Evolutionary conservation across 2,113 vertebrate species (phyloP), one percentile per base, ranked within the genome.

Genomic region (Cryptotis parvus): DNA sequence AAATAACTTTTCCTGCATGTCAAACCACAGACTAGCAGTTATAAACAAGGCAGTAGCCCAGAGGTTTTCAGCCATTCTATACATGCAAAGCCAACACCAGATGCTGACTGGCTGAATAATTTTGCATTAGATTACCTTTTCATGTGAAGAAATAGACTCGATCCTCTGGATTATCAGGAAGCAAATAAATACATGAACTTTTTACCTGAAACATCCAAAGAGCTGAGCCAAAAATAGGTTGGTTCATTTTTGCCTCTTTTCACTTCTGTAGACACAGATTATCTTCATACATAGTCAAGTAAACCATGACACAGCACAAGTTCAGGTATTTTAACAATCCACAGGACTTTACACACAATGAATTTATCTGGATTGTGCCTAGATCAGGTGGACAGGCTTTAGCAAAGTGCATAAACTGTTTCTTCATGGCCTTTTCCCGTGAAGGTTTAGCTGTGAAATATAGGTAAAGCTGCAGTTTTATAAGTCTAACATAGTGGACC

Each of bases 261-360:
- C 90, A 49, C 35, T 81, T 70, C 35, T 68, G 15, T 78, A 85
- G 82, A 65, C 75, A 84, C 69, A 87, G 35, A 33, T 90, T 95
- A 78, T 90, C 94, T 95, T 87, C 81, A 84, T 35, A 84, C 22
- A 11, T 82, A 55, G 73, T 80, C 33, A 65, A 85, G 83, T 80
- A 93, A 94, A 90, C 33, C 49, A 77, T 15, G 92, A 43, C 27
- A 52, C 6, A 87, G 81, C 39, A 84, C 73, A 90, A 90, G 41
- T 85, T 94, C 65, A 90, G 61, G 89, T 87, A 45, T 76, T 94
- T 88, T 88, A 78, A 82, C 85, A 91, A 93, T 90, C 88, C 83
- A 33, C 52, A 77, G 65, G 74, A 58, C 35, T 95, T 93, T 92
- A 52, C 41, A 79, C 74, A 93, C 87, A 90, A 70, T 78, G 33